Evolutionary conservation across 2,797 vertebrate genomes (phyloP).

Genomic region (Cossypha caffra): DNA sequence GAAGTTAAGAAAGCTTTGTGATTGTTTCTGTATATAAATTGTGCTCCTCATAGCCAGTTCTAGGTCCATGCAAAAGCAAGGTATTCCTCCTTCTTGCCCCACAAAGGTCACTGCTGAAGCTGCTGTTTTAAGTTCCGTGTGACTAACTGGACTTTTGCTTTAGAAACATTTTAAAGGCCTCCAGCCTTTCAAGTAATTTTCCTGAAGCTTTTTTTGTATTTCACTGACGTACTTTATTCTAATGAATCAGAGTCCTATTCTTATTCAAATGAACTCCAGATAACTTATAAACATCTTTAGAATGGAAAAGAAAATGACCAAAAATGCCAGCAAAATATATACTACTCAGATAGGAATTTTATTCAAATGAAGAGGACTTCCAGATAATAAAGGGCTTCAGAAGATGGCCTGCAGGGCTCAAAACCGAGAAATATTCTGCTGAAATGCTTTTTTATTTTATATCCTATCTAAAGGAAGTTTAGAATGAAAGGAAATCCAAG

Average conservation of each 20-base stretch:
- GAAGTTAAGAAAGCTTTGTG: not conserved
- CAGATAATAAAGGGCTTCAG: not conserved
- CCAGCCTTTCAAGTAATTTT: not conserved
- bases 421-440: not conserved
- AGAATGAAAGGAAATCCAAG: slow-evolving; percentile 1
- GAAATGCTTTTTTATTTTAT: not conserved
- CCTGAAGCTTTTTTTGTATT: not conserved
- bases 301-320: not conserved
- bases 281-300: not conserved
- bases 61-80: not conserved
- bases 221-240: not conserved
- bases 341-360: not conserved
- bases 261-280: not conserved
- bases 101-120: not conserved
- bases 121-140: not conserved
- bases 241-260: not conserved
- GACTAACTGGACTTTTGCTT: not conserved
- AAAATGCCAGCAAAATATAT: not conserved
- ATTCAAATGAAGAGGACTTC: not conserved
- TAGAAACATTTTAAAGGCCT: not conserved
- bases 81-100: not conserved
- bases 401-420: not conserved
- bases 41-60: not conserved
- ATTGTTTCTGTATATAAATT: not conserved
- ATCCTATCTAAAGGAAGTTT: not conserved